Base-by-base conservation (phyloP, 2,888 invertebrate species). In the Callosobruchus maculatus region DNA sequence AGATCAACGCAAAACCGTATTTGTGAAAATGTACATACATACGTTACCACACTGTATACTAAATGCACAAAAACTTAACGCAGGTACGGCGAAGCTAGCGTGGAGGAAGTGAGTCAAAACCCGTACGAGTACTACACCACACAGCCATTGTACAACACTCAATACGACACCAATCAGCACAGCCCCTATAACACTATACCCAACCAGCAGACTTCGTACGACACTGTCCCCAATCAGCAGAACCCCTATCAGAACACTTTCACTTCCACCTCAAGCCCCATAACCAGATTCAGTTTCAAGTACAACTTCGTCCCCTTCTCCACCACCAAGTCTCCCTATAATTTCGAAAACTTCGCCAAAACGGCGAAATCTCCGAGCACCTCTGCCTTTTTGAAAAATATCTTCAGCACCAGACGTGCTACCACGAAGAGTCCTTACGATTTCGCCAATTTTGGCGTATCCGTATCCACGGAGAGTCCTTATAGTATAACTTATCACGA, bases 391-490 rank as follows among this genome's bases (percentile, higher is more conserved):
- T 77, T 86, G 76, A 85, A 85, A 71, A 82, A 89, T 88, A 80
- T 87, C 83, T 85, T 86, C 84, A 74, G 85, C 84, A 78, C 85
- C 82, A 83, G 87, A 85, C 84, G 81, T 80, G 84, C 82, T 72
- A 92, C 92, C 0, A 92, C 92, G 13, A 91, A 90, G 85, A 90
- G 86, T 80, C 89, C 89, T 13, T 89, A 88, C 81, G 86, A 89
- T 82, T 88, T 88, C 82, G 86, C 86, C 74, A 85, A 88, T 81
- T 88, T 88, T 81, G 87, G 85, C 72, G 85, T 84, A 82, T 91
- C 92, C 72, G 85, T 84, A 82, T 91, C 92, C 0, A 91, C 92
- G 7, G 90, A 90, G 85, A 90, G 86, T 81, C 88, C 88, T 2
- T 88, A 88, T 80, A 85, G 86, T 83, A 76, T 71, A 68, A 72